Evolutionary conservation across 2,113 vertebrate species (phyloP).

Genomic region (Onychostruthus taczanowskii): DNA sequence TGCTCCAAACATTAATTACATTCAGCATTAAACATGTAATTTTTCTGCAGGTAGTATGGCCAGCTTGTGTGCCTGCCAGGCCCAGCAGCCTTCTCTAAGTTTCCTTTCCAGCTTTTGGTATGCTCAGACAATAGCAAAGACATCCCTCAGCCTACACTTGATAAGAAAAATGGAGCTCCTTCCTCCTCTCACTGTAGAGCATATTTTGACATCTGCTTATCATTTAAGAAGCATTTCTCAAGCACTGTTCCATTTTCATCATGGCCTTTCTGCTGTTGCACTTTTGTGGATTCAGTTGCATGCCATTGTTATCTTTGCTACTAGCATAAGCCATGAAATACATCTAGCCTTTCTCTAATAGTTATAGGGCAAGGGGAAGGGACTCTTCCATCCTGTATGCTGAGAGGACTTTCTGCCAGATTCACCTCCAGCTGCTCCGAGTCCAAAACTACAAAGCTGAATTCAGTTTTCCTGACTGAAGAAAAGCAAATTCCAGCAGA

Average conservation of each 20-base stretch:
- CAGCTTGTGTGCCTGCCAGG: not conserved
- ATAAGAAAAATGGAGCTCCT: not conserved
- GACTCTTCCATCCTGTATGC: not conserved
- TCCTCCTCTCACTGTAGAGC: not conserved
- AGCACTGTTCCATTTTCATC: not conserved
- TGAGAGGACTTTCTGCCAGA: not conserved
- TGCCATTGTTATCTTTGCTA: not conserved
- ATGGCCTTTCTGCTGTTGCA: not conserved
- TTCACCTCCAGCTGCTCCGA: constrained; percentile 30
- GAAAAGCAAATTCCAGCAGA: constrained; percentile 50
- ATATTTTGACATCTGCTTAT: constrained; percentile 15
- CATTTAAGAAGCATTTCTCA: not conserved
- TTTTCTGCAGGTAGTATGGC: not conserved
- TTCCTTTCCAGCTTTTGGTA: not conserved
- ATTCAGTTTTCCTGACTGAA: constrained; percentile 35
- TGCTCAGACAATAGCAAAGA: not conserved
- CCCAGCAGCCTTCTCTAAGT: not conserved
- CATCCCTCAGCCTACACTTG: not conserved
- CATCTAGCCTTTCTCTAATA: not conserved
- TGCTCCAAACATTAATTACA: not conserved
- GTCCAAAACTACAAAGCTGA: constrained; percentile 27
- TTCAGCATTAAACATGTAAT: not conserved
- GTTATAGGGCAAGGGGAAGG: not conserved
- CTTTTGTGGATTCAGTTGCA: not conserved
- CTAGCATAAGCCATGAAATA: not conserved